These are phyloP conservation scores for Euwallacea similis DNA, from an alignment of 1,140 invertebrate species.

Conservation along the genomic window DNA sequence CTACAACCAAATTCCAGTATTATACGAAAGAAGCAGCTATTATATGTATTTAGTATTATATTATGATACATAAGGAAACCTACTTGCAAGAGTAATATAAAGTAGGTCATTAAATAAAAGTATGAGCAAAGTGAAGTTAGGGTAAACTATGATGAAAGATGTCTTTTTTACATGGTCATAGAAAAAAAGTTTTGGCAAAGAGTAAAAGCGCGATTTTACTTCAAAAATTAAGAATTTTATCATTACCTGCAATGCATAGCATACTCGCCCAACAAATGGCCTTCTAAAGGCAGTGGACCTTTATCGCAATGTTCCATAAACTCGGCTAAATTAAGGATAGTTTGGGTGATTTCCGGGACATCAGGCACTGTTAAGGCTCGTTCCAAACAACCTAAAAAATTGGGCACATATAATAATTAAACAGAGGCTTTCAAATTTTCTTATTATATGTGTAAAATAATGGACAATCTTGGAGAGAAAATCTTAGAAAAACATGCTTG, in stretches of 20 bases:
- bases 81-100: too few relatives aligned
- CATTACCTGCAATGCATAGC: constrained; percentile 81
- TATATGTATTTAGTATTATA: too few relatives aligned
- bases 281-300: constrained; percentile 88
- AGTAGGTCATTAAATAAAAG: too few relatives aligned
- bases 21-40: too few relatives aligned
- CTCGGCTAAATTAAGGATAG: constrained; percentile 95
- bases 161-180: too few relatives aligned
- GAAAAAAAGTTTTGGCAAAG: too few relatives aligned
- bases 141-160: too few relatives aligned
- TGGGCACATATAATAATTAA: neutral
- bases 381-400: constrained; percentile 67
- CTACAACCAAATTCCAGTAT: too few relatives aligned
- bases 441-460: neutral
- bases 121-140: too few relatives aligned
- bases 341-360: constrained; percentile 96
- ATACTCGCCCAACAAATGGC: constrained; percentile 76
- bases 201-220: neutral
- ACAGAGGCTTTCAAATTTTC: neutral
- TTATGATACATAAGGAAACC: too few relatives aligned
- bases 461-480: too few relatives aligned
- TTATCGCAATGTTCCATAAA: constrained; percentile 99
- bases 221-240: neutral
- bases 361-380: constrained; percentile 91
- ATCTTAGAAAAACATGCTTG: neutral